phyloP scores from a whole-genome alignment of 2,113 vertebrate genomes.

The Sceloporus undulatus region DNA sequence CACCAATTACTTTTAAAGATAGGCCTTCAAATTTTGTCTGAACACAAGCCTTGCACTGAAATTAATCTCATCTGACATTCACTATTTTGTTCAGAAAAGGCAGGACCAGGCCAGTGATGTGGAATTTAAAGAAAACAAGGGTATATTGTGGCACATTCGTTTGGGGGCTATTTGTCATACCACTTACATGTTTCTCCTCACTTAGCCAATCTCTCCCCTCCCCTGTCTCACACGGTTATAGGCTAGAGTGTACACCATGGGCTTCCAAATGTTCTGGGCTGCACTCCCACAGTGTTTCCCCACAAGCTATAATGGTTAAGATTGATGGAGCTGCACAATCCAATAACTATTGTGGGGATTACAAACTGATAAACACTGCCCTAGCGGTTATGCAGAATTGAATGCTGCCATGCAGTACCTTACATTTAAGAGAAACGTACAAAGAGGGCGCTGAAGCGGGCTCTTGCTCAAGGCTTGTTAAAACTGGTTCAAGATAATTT shows the following conservation, averaged over 20 bases:
- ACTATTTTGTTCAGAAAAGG: background rate
- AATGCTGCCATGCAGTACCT: no score
- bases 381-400: background rate
- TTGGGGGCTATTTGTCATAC: background rate
- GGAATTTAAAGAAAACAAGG: background rate
- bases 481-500: background rate
- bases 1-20: conserved; percentile 62
- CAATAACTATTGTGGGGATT: no score
- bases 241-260: background rate
- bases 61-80: background rate
- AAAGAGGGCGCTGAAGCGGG: background rate
- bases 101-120: no score
- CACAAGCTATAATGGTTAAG: no score
- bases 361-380: no score
- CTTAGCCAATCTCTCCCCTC: background rate
- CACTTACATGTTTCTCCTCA: background rate
- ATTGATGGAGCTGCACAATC: no score
- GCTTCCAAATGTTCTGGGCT: background rate
- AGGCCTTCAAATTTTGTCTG: conserved; percentile 35
- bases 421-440: no score
- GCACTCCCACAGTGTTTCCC: background rate
- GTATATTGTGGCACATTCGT: background rate
- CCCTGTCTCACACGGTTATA: background rate
- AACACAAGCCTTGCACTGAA: conserved; percentile 30
- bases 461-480: no score